Evolutionary conservation across 2,888 invertebrate genomes (phyloP).

Genomic region (Thecophora atra): DNA sequence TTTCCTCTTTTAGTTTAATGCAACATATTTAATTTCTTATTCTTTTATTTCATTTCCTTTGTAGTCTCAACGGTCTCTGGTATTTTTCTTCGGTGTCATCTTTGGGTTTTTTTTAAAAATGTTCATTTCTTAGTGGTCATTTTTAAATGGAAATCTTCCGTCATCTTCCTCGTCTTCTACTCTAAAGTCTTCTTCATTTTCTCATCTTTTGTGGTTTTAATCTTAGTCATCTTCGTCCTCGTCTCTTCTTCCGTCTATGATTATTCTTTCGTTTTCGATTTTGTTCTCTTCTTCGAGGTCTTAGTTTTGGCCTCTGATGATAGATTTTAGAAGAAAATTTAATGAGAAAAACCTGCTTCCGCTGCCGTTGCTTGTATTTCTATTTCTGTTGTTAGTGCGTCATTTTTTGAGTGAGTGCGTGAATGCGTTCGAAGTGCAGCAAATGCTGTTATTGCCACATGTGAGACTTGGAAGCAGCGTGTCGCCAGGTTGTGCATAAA

Average conservation of each 20-base stretch:
- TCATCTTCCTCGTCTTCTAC: no score
- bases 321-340: constrained; percentile 56
- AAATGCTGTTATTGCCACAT: not conserved
- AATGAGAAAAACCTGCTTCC: constrained; percentile 56
- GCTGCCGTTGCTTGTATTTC: constrained; percentile 45
- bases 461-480: not conserved
- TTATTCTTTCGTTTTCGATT: not conserved
- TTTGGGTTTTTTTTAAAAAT: no score
- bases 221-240: not conserved
- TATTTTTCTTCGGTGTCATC: no score
- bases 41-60: not conserved
- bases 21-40: not conserved
- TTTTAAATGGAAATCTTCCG: no score
- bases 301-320: constrained; percentile 54
- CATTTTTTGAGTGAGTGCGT: not conserved
- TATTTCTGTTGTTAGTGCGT: constrained; percentile 35
- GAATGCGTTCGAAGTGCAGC: constrained; percentile 35
- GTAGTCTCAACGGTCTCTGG: no score
- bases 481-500: not conserved
- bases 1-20: not conserved
- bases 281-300: no score
- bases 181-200: not conserved
- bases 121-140: no score
- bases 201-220: not conserved
- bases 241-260: not conserved